Base-by-base conservation (phyloP, 2,888 invertebrate genomes). In the Agriopis leucophaearia region DNA sequence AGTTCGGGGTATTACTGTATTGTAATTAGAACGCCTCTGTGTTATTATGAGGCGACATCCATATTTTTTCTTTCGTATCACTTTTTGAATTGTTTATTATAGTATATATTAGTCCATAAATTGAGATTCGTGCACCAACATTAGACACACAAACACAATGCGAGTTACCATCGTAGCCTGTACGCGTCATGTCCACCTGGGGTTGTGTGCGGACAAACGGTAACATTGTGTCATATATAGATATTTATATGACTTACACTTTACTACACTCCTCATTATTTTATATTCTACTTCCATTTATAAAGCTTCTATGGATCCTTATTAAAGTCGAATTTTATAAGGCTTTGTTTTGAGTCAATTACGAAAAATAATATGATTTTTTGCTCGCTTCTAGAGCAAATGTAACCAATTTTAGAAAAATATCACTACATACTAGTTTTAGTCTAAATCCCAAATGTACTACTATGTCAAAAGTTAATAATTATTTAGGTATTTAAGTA, bases 111-210 rank as follows among this genome's bases (percentile, higher is more conserved):
- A 55, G 66, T 61, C 59, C 56, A 69, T 64, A 57, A 64, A 60
- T 52, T 36, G 51, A 64, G 50, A 59, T 35, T 45, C 60, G 66
- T 67, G 70, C 73, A 64, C 71, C 67, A 66, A 69, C 76, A 81
- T 82, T 84, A 81, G 81, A 88, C 85, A 87, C 85, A 84, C 78
- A 84, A 78, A 81, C 81, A 84, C 81, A 59, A 83, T 80, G 81
- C 80, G 75, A 79, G 77, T 94, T 94, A 94, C 94, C 94, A 88
- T 93, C 84, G 85, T 86, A 84, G 88, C 88, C 86, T 87, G 88
- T 92, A 92, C 91, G 88, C 91, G 92, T 90, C 94, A 94, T 87
- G 94, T 94, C 94, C 94, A 94, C 87, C 94, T 94, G 92, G 85
- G 88, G 84, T 83, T 83, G 90, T 87, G 90, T 89, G 91, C 91